Conservation (phyloP, 2,113 vertebrate species). For the Carlito syrichta region DNA sequence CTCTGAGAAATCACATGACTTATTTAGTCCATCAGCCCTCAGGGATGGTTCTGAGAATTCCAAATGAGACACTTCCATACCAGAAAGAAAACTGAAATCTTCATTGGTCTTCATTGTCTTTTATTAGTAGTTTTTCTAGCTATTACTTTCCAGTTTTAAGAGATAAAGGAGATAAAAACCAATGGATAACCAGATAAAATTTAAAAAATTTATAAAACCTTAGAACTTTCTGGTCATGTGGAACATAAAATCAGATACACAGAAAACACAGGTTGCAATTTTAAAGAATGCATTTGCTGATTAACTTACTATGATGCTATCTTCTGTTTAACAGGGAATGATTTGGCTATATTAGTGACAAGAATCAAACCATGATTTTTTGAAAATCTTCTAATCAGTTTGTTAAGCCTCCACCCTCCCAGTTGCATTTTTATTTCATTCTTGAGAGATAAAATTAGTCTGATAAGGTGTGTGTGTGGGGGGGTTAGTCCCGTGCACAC, state of each 20-base stretch:
- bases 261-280: background rate
- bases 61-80: background rate
- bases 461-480: background rate
- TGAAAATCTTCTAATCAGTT: background rate
- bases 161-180: background rate
- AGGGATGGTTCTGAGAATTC: conserved; percentile 58
- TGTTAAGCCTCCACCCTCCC: background rate
- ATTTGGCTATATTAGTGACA: background rate
- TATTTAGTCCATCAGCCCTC: background rate
- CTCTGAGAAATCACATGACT: conserved; percentile 66
- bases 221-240: background rate
- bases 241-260: background rate
- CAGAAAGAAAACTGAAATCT: background rate
- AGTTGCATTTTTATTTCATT: background rate
- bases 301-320: background rate
- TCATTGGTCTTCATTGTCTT: background rate
- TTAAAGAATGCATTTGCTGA: background rate
- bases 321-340: background rate
- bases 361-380: background rate
- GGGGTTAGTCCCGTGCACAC: fast-evolving
- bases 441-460: background rate
- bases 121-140: background rate
- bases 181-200: background rate
- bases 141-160: background rate
- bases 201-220: background rate